Base-by-base conservation (phyloP, 2,888 invertebrate genomes). In the Sminthurides aquaticus region DNA sequence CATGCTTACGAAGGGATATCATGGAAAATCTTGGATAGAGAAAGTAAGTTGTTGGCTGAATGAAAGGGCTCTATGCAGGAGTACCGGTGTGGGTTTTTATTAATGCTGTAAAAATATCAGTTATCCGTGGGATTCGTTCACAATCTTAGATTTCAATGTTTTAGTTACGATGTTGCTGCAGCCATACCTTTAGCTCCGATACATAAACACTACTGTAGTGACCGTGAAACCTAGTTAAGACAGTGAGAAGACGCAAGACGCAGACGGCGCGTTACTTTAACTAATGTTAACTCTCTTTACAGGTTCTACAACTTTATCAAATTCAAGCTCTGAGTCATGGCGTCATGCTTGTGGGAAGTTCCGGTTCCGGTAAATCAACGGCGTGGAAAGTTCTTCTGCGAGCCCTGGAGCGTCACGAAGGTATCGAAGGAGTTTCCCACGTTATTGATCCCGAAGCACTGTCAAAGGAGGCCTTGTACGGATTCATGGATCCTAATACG, bases 401-500 rank as follows among this genome's bases (percentile, higher is more conserved):
- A 79, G 92, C 97, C n/a, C 80, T 98, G 60, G 95, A 97, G 79
- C 83, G 89, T 72, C 89, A 86, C 75, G 97, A 98, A 79, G 96
- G 95, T 1, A 83, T 87, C 0, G 98, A 99, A 81, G 98, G 99
- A 8, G 97, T 99, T 1, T 92, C 95, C 0, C 98, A 99, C 80
- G 97, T 99, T 24, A 99, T 99, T 70, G 98, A 99, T 81, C 99
- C 99, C 0, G 99, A 96, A 81, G 98, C 99, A 1, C 97, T 99
- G 79, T 95, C 95, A 66, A 99, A 99, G 81, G 99, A 99, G 81
- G 90, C 93, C 0, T 81, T 99, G 2, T 99, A 99, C 79, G 99
- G 99, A 80, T 95, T 95, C 2, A 82, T 99, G 74, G 99, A 99
- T 82, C 97, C 94, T 15, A 99, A 99, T 79, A 99, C 99, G 0